Evolutionary conservation across 2,888 invertebrate species (phyloP).

Genomic region (Epiblema foenella): DNA sequence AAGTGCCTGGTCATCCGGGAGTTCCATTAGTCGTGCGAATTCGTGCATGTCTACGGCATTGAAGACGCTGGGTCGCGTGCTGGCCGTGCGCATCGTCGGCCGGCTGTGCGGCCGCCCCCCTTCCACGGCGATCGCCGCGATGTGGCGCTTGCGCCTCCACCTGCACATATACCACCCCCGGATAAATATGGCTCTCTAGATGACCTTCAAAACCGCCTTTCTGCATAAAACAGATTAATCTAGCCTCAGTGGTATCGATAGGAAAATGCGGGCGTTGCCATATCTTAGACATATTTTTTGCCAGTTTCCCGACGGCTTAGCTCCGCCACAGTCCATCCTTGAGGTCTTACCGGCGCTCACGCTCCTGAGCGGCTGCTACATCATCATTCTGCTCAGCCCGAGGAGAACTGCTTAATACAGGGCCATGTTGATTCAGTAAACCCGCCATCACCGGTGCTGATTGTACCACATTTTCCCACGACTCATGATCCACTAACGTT

Average conservation of each 20-base stretch:
- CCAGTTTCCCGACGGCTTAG: too few species aligned
- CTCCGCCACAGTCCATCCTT: neutral
- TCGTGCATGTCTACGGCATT: conserved; percentile 59
- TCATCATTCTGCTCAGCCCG: neutral
- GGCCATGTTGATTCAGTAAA: conserved; percentile 54
- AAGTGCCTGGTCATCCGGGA: conserved; percentile 69
- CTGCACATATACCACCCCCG: neutral
- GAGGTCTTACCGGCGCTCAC: conserved; percentile 1
- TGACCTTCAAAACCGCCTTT: too few species aligned
- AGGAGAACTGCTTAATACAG: neutral
- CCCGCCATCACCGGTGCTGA: conserved; percentile 71
- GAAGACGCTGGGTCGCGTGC: neutral
- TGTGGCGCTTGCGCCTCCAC: conserved; percentile 53
- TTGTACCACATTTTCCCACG: conserved; percentile 77
- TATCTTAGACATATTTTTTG: too few species aligned
- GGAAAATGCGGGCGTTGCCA: too few species aligned
- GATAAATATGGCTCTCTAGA: neutral
- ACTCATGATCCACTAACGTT: conserved; percentile 69
- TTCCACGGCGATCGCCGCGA: conserved; percentile 62
- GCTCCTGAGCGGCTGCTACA: neutral
- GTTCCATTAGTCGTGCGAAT: conserved; percentile 65
- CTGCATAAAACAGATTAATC: too few species aligned
- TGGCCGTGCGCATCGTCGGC: conserved; percentile 46
- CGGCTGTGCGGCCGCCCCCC: conserved; percentile 59
- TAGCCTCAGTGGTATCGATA: too few species aligned